A percentile compares a stretch with the other conserved stretches of the same genome.
These are phyloP conservation scores for Theristicus caerulescens DNA, from an alignment of 2,113 vertebrate genomes.

Conservation along the genomic window DNA sequence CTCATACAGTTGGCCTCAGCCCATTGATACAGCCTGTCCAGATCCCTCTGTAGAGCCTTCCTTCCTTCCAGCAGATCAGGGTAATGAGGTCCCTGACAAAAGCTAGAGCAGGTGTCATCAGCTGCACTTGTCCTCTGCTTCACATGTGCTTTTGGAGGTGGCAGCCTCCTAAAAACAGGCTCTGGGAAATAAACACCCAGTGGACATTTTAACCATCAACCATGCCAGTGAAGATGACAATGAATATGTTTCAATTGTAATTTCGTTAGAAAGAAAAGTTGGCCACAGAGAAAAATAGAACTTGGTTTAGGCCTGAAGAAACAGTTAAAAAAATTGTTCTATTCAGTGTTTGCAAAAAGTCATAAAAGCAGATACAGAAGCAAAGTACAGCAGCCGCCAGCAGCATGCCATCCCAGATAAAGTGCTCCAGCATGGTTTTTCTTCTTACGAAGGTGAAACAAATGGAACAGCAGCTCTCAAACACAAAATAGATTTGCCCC, in stretches of 20 bases:
- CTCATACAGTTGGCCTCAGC: too few species aligned
- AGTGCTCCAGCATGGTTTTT: not conserved
- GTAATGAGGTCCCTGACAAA: not conserved
- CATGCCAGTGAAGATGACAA: not conserved
- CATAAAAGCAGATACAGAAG: not conserved
- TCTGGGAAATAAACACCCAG: not conserved
- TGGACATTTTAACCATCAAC: not conserved
- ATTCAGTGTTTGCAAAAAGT: not conserved
- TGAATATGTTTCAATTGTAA: not conserved
- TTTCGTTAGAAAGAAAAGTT: not conserved
- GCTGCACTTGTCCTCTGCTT: not conserved
- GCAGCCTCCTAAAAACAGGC: not conserved
- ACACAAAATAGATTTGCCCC: not conserved
- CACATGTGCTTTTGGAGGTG: not conserved
- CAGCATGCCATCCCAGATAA: not conserved
- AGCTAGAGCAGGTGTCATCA: not conserved
- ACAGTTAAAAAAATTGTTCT: not conserved
- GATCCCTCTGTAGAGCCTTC: too few species aligned
- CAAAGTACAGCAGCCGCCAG: not conserved
- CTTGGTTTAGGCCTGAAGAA: not conserved
- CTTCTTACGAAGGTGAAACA: not conserved
- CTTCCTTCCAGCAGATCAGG: too few species aligned
- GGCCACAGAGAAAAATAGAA: not conserved
- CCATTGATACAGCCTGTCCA: too few species aligned
- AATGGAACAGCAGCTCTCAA: not conserved